A percentile compares a stretch with the other conserved stretches of the same genome.
phyloP scores from a whole-genome alignment of 2,113 vertebrate species.

The Psammodynastes pulverulentus region DNA sequence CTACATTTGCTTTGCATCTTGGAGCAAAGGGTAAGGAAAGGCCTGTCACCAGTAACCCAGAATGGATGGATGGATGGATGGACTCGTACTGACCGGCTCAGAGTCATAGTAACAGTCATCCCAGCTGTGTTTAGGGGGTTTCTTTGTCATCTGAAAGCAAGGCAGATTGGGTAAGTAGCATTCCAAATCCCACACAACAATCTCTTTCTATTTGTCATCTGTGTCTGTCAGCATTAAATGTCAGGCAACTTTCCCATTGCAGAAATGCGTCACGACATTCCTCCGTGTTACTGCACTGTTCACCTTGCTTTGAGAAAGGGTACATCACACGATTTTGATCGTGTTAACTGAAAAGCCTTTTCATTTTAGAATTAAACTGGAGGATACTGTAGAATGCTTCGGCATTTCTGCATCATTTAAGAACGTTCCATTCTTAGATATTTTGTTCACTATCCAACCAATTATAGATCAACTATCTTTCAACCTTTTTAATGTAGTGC shows the following conservation, averaged over 20 bases:
- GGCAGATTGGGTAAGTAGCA: conserved; percentile 77
- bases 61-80: conserved; percentile 20
- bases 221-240: not conserved
- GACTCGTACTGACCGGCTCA: conserved; percentile 91
- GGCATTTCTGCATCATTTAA: not conserved
- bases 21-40: conserved; percentile 30
- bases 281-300: not conserved
- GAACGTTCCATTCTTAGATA: not conserved
- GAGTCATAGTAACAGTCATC: conserved; percentile 92
- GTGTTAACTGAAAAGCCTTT: not conserved
- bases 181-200: conserved; percentile 45
- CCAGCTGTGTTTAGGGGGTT: conserved; percentile 87
- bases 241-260: not conserved
- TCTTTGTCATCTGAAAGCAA: conserved; percentile 96
- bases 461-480: not conserved
- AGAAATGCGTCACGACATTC: not conserved
- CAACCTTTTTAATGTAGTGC: not conserved
- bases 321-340: not conserved
- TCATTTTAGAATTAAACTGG: not conserved
- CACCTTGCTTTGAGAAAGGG: not conserved
- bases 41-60: conserved; percentile 55
- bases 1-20: conserved; percentile 33
- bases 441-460: not conserved
- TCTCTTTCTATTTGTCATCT: conserved; percentile 30
- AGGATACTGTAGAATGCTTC: not conserved